These are phyloP conservation scores for Hypena proboscidalis DNA, from an alignment of 2,888 invertebrate genomes.

Conservation along the genomic window DNA sequence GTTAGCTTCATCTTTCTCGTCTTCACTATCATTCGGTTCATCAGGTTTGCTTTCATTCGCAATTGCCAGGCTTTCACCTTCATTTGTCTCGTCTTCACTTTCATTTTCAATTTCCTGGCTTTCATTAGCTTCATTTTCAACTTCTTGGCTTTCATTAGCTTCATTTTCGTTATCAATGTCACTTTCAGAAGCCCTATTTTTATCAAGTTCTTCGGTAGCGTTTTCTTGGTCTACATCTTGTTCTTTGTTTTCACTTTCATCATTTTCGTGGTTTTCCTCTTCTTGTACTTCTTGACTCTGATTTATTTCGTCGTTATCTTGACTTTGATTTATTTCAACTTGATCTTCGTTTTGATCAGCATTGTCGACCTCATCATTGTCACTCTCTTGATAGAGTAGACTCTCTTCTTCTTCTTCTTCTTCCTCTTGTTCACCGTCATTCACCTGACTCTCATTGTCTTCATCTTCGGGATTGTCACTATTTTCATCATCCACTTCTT, in stretches of 20 bases:
- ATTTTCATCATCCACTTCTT: conserved; percentile 15
- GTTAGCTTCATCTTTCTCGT: conserved; percentile 17
- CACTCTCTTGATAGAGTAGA: conserved; percentile 11
- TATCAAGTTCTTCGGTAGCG: conserved; percentile 9
- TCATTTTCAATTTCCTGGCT: conserved; percentile 23
- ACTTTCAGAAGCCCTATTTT: too few relatives aligned
- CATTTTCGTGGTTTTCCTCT: conserved; percentile 7
- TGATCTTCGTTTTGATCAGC: conserved; percentile 8
- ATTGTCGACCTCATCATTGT: conserved; percentile 11
- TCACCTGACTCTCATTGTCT: conserved; percentile 7
- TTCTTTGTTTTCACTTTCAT: conserved; percentile 22
- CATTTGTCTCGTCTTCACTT: conserved; percentile 12
- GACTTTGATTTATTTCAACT: conserved; percentile 14
- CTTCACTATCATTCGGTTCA: conserved; percentile 23
- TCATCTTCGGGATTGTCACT: conserved; percentile 16
- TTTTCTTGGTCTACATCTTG: conserved; percentile 12
- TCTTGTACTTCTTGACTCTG: conserved; percentile 6
- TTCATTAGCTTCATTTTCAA: conserved; percentile 18
- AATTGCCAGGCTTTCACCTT: conserved; percentile 13
- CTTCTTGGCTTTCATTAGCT: conserved; percentile 23
- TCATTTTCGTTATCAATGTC: conserved; percentile 16
- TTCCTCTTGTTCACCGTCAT: conserved; percentile 16
- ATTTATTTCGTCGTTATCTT: conserved; percentile 5
- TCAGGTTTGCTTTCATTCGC: conserved; percentile 13
- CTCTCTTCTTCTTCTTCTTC: conserved; percentile 9